phyloP scores from a whole-genome alignment of 30 jellyfish, hydroid and myxozoan species.

The Nemopilema nomurai region DNA sequence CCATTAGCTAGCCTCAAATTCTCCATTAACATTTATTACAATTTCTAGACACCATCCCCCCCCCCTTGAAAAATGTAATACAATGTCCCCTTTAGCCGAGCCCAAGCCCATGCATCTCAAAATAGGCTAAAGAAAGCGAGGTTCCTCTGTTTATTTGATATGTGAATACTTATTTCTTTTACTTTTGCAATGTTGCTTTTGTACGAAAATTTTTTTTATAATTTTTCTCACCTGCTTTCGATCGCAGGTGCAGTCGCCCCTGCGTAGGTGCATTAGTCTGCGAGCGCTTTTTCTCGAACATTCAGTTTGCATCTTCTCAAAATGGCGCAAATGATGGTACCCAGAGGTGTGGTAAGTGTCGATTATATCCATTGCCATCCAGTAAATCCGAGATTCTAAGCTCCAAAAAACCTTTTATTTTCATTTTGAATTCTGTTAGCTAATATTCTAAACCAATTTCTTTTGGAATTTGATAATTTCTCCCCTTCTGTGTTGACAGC shows the following conservation, averaged over 20 bases:
- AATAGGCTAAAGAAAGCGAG: too few species aligned
- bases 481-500: slow-evolving; percentile 36
- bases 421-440: background rate
- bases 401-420: background rate
- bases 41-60: too few species aligned
- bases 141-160: too few species aligned
- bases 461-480: background rate
- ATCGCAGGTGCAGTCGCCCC: background rate
- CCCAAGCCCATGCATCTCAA: too few species aligned
- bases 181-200: too few species aligned
- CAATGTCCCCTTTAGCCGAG: too few species aligned
- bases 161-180: too few species aligned
- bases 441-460: background rate
- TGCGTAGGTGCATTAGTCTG: slow-evolving; percentile 16
- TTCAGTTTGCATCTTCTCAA: slow-evolving; percentile 22
- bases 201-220: too few species aligned
- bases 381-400: background rate
- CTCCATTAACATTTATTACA: too few species aligned
- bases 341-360: slow-evolving; percentile 56
- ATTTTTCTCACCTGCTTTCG: background rate
- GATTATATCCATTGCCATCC: slow-evolving; percentile 16
- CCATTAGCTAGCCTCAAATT: too few species aligned
- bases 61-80: too few species aligned
- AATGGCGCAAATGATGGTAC: slow-evolving; percentile 62
- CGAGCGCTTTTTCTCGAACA: slow-evolving; percentile 25